These are phyloP conservation scores for Phrynosoma platyrhinos DNA, from an alignment of 2,113 vertebrate genomes.

Conservation along the genomic window DNA sequence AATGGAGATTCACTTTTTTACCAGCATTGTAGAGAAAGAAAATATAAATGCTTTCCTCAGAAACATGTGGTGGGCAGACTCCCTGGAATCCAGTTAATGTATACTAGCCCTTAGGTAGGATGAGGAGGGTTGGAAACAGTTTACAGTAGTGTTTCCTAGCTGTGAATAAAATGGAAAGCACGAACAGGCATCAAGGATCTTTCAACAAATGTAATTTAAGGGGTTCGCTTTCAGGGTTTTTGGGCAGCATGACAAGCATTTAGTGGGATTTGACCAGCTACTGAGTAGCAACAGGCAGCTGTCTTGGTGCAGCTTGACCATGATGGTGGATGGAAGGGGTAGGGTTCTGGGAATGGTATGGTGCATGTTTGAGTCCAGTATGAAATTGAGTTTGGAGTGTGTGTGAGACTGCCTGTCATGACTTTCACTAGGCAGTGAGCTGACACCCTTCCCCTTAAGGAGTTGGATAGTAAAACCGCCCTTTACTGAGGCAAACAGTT, in stretches of 20 bases:
- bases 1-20: neutral
- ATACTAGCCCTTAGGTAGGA: slow-evolving; percentile 64
- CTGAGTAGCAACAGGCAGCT: slow-evolving; percentile 62
- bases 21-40: slow-evolving; percentile 36
- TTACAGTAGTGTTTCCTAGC: slow-evolving; percentile 69
- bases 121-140: slow-evolving; percentile 54
- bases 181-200: slow-evolving; percentile 71
- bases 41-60: slow-evolving; percentile 19
- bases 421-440: neutral
- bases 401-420: neutral
- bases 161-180: slow-evolving; percentile 72
- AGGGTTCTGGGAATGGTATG: neutral
- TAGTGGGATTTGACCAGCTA: slow-evolving; percentile 68
- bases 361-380: rapidly evolving
- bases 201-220: slow-evolving; percentile 77
- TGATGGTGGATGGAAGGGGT: rapidly evolving
- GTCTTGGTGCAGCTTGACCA: slow-evolving; percentile 38
- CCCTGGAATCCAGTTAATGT: slow-evolving; percentile 58
- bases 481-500: slow-evolving; percentile 42
- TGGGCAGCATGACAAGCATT: slow-evolving; percentile 73
- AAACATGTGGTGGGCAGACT: slow-evolving; percentile 56
- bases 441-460: slow-evolving; percentile 17
- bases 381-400: neutral
- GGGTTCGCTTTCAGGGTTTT: slow-evolving; percentile 65
- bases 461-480: slow-evolving; percentile 36